Evolutionary conservation across 2,888 invertebrate genomes (phyloP).

Genomic region (Trichopria drosophilae): DNA sequence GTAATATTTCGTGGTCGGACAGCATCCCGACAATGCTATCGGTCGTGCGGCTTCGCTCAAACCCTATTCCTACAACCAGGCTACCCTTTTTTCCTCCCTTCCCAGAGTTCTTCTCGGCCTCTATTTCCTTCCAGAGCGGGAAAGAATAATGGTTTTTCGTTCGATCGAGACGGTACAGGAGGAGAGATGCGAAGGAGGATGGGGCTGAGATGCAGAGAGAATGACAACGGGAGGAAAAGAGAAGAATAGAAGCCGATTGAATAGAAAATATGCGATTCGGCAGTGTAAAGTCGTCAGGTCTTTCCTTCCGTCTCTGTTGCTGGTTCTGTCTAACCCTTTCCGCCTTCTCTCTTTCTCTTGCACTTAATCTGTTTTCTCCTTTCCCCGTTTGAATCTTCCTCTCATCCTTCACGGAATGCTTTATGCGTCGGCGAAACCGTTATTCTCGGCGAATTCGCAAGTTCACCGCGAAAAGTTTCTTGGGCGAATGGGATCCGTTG

Average conservation of each 20-base stretch:
- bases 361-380: neutral
- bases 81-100: slow-evolving; percentile 16
- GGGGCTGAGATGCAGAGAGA: slow-evolving; percentile 1
- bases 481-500: no score
- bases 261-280: slow-evolving; percentile 53
- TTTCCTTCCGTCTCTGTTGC: slow-evolving; percentile 10
- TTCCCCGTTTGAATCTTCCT: neutral
- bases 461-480: no score
- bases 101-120: slow-evolving; percentile 17
- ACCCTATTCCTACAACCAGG: slow-evolving; percentile 23
- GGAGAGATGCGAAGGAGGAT: slow-evolving; percentile 6
- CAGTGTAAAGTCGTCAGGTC: slow-evolving; percentile 47
- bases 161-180: slow-evolving; percentile 39
- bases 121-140: slow-evolving; percentile 31
- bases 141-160: slow-evolving; percentile 52
- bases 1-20: slow-evolving; percentile 50
- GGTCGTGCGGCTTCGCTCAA: slow-evolving; percentile 26
- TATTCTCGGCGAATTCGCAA: no score
- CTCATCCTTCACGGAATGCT: no score
- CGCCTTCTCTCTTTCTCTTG: neutral
- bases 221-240: neutral
- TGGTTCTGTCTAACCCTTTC: neutral
- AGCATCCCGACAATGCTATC: slow-evolving; percentile 47
- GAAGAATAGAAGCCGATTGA: slow-evolving; percentile 44
- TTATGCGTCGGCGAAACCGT: no score